Percentiles rank a stretch among this genome's conserved stretches.
Conservation (phyloP, 92 coral and sea anemone species). For the Zoanthus gigantus region DNA sequence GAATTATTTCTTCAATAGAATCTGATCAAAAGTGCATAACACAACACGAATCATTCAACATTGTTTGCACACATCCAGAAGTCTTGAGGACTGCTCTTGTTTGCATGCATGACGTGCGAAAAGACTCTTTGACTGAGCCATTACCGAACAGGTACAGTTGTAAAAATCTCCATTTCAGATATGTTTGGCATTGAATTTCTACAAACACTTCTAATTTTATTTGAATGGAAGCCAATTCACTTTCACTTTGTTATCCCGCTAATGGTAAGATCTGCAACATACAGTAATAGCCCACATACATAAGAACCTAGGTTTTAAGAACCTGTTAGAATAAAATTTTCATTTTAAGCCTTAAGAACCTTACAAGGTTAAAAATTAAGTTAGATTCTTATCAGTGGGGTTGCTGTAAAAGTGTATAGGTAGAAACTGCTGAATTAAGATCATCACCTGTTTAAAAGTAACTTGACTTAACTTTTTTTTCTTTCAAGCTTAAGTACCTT, state of each 20-base stretch:
- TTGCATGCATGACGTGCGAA: not conserved
- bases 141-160: not conserved
- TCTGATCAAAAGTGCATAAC: not conserved
- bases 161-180: not conserved
- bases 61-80: not conserved
- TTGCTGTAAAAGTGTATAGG: too few species aligned
- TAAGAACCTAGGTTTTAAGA: too few species aligned
- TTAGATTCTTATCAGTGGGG: too few species aligned
- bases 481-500: too few species aligned
- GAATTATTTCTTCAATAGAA: too few species aligned
- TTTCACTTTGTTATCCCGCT: not conserved
- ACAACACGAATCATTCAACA: not conserved
- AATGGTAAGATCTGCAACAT: not conserved
- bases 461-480: too few species aligned
- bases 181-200: not conserved
- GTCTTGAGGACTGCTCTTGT: not conserved
- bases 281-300: too few species aligned
- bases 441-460: too few species aligned
- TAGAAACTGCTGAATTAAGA: too few species aligned
- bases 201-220: not conserved
- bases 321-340: too few species aligned
- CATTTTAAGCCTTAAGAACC: too few species aligned
- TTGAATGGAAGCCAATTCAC: not conserved
- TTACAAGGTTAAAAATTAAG: too few species aligned
- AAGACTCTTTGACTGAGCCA: not conserved